Percentiles rank a stretch among this genome's conserved stretches.
Evolutionary conservation across 30 jellyfish, hydroid and myxozoan species (phyloP).

Genomic region (Hydra vulgaris): DNA sequence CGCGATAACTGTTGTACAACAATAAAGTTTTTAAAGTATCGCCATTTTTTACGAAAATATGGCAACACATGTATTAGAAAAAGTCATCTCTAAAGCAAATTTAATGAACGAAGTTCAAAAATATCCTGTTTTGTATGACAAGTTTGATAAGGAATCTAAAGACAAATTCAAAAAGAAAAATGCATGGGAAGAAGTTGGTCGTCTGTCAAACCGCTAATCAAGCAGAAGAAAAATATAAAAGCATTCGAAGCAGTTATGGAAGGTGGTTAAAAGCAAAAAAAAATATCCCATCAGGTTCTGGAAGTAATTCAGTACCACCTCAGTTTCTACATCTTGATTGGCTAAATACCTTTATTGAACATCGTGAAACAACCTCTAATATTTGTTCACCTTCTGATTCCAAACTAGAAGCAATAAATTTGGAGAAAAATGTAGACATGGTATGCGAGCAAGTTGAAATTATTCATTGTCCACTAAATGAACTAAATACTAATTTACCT

Average conservation of each 20-base stretch:
- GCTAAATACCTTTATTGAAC: slow-evolving; percentile 34
- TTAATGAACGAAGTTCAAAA: slow-evolving; percentile 29
- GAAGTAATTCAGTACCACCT: slow-evolving; percentile 33
- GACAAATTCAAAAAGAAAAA: slow-evolving; percentile 11
- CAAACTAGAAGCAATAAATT: background rate
- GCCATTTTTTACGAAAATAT: background rate
- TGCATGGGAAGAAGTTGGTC: slow-evolving; percentile 35
- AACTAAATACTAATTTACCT: background rate
- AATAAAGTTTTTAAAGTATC: background rate
- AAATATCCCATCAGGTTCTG: slow-evolving; percentile 48
- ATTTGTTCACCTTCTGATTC: background rate
- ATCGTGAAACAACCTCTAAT: slow-evolving; percentile 33
- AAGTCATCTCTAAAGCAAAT: background rate
- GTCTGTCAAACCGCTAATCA: slow-evolving; percentile 10
- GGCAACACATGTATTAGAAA: background rate
- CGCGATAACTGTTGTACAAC: background rate
- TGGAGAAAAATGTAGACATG: background rate
- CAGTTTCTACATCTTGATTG: slow-evolving; percentile 19
- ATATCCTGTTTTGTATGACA: slow-evolving; percentile 26
- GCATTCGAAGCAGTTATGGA: slow-evolving; percentile 36
- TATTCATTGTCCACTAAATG: background rate
- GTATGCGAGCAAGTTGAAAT: no score
- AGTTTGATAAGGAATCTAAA: slow-evolving; percentile 6
- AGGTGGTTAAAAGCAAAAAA: slow-evolving; percentile 25
- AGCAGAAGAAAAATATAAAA: slow-evolving; percentile 31